Evolutionary conservation across 2,113 vertebrate genomes (phyloP).

Genomic region (Passer domesticus): DNA sequence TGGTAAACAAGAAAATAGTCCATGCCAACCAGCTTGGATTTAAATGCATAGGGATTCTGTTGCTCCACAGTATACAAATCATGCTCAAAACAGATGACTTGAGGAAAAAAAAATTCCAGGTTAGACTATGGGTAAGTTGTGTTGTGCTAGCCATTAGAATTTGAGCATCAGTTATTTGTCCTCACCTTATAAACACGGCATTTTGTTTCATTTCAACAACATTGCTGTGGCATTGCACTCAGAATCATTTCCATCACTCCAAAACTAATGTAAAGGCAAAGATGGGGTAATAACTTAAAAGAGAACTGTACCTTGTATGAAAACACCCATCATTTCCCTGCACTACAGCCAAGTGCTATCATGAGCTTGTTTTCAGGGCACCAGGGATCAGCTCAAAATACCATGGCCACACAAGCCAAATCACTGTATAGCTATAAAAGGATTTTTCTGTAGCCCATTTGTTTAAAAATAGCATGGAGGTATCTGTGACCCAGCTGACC

Average conservation of each 20-base stretch:
- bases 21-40: neutral
- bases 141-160: neutral
- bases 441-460: neutral
- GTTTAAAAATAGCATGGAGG: neutral
- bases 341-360: neutral
- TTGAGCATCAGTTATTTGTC: neutral
- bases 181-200: neutral
- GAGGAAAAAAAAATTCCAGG: neutral
- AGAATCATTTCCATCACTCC: neutral
- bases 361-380: neutral
- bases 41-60: neutral
- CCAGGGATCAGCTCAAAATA: neutral
- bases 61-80: neutral
- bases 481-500: neutral
- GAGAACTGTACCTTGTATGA: neutral
- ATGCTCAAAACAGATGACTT: neutral
- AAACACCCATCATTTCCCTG: neutral
- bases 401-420: neutral
- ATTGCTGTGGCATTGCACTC: neutral
- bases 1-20: constrained; percentile 9
- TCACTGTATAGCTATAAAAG: neutral
- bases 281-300: neutral
- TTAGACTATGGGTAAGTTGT: neutral
- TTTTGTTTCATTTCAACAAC: neutral
- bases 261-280: neutral